Percentiles rank a stretch among this genome's conserved stretches.
phyloP scores from a whole-genome alignment of 2,888 invertebrate species.

The Aporophyla nigra region DNA sequence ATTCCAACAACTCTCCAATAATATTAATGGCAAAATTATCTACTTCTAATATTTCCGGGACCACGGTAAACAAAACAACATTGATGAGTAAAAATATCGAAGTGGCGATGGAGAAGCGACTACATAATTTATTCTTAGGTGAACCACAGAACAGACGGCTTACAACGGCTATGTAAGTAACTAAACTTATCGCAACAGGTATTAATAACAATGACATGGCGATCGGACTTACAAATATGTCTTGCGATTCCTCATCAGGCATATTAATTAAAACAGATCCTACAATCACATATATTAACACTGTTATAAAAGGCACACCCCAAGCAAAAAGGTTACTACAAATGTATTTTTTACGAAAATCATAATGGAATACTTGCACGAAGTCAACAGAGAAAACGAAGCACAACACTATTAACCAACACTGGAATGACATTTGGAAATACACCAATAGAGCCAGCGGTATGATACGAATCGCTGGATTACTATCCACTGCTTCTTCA shows the following conservation, averaged over 20 bases:
- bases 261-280: constrained; percentile 25
- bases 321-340: constrained; percentile 35
- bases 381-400: constrained; percentile 46
- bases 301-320: constrained; percentile 24
- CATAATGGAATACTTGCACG: constrained; percentile 33
- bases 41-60: background rate
- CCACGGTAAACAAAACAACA: constrained; percentile 1
- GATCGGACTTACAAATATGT: constrained; percentile 19
- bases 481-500: background rate
- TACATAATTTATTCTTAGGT: constrained; percentile 13
- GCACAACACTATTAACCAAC: constrained; percentile 47
- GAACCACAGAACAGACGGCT: constrained; percentile 5
- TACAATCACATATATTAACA: constrained; percentile 31
- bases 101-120: constrained; percentile 19
- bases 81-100: constrained; percentile 27
- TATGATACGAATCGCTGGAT: constrained; percentile 4
- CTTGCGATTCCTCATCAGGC: constrained; percentile 15
- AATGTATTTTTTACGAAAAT: constrained; percentile 25
- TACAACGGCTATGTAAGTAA: constrained; percentile 38
- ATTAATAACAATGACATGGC: constrained; percentile 19
- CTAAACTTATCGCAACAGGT: constrained; percentile 47
- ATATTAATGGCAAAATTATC: constrained; percentile 11
- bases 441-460: constrained; percentile 5
- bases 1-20: constrained; percentile 15
- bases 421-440: constrained; percentile 28